Evolutionary conservation across 2,113 vertebrate genomes (phyloP), one percentile per base, ranked within the genome.

Genomic region (Pluvialis apricaria): DNA sequence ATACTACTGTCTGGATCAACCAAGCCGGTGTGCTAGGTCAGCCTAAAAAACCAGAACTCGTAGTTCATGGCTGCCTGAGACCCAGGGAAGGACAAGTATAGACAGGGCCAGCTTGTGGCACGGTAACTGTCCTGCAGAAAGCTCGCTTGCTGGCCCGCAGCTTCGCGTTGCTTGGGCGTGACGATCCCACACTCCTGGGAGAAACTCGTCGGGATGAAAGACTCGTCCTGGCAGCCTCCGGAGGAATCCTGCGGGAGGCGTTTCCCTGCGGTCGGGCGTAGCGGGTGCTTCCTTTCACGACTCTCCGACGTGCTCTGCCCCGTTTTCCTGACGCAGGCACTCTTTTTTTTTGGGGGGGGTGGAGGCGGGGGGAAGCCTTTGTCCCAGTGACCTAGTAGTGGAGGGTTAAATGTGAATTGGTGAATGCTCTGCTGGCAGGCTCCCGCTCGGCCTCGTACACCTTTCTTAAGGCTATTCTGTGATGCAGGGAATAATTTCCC

Each of bases 21-120:
- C 19, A 13, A 47, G 28, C 22, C 2, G 7, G 20, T 19, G 51
- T 49, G 28, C 77, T 79, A 6, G 44, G 52, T n/a, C 92, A 82
- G 75, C 84, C 73, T 84, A 18, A 44, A 81, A 49, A 40, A 10
- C 8, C 90, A 60, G 34, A 91, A 10, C 19, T 52, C 0, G 0
- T 19, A 28, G 34, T 4, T 65, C 10, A 2, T 21, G 22, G 76
- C 62, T 29, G 66, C 73, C 36, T 26, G 62, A 45, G 81, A 72
- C 57, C 40, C 20, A 1, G 82, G 75, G 68, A 18, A 42, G 88
- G 82, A 64, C 93, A 91, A 94, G 95, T 82, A 47, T 57, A 69
- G 94, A 2, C 95, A 96, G 81, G 57, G 84, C 82, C 25, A 26
- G 49, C 71, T 1, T 1, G 15, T 70, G 89, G 61, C 84, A 15